Conservation (phyloP, 2,888 invertebrate genomes). For the Chymomyza fuscimana region DNA sequence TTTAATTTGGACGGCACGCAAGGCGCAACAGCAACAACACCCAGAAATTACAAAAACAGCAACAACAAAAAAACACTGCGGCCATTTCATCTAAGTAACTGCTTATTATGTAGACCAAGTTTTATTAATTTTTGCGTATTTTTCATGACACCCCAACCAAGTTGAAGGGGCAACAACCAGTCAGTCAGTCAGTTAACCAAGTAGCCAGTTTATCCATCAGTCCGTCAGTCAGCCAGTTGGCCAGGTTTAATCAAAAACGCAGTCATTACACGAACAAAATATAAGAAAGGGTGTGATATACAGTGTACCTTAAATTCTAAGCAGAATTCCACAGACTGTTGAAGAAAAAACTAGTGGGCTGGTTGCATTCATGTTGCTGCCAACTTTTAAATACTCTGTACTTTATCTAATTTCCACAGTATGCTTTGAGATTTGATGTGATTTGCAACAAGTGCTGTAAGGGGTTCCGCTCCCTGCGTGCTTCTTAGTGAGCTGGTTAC, state of each 20-base stretch:
- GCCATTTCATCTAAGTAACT: conserved; percentile 25
- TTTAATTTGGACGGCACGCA: conserved; percentile 67
- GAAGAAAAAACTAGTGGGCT: neutral
- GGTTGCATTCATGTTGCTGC: neutral
- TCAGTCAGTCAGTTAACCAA: neutral
- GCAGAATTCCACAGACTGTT: neutral
- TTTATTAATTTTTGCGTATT: conserved; percentile 68
- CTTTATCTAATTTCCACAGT: too few species aligned
- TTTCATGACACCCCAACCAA: conserved; percentile 47
- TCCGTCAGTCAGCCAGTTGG: neutral
- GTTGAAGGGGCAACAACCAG: conserved; percentile 1
- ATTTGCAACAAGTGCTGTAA: too few species aligned
- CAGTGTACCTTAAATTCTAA: neutral
- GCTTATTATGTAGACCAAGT: conserved; percentile 65
- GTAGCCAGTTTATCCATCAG: neutral
- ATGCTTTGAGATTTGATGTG: too few species aligned
- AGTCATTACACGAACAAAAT: neutral
- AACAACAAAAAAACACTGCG: conserved; percentile 37
- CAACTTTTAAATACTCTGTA: too few species aligned
- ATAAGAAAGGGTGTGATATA: neutral
- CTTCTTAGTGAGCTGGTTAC: too few species aligned
- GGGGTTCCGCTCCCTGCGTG: too few species aligned
- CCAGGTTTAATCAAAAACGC: conserved; percentile 36
- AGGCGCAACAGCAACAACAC: conserved; percentile 21
- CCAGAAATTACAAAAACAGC: conserved; percentile 17